phyloP scores from a whole-genome alignment of 2,797 vertebrate genomes.

The Phataginus tricuspis region DNA sequence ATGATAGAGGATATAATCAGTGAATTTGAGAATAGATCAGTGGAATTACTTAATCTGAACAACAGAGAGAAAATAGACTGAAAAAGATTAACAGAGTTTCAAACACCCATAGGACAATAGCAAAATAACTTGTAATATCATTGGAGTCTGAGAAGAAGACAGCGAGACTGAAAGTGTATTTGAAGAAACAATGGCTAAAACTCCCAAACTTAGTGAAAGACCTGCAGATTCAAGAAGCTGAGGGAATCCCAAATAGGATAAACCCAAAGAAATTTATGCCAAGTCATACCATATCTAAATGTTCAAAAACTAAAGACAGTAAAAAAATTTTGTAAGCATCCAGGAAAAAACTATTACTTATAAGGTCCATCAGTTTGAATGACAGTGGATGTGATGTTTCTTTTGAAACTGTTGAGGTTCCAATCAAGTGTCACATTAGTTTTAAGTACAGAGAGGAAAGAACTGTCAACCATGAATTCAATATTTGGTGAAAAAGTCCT shows the following conservation, averaged over 20 bases:
- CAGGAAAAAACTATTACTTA: neutral
- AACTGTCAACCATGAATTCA: neutral
- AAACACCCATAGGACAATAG: neutral
- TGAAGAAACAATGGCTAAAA: neutral
- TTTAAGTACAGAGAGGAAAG: conserved; percentile 10
- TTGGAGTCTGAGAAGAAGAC: neutral
- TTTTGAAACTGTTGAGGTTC: neutral
- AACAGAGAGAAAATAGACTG: neutral
- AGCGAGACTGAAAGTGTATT: neutral
- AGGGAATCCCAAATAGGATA: neutral
- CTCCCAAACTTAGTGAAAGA: neutral
- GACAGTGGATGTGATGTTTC: neutral
- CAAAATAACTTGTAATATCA: neutral
- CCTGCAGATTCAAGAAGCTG: neutral
- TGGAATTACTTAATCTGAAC: neutral
- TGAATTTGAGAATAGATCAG: neutral
- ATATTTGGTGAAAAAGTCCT: neutral
- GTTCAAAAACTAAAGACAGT: neutral
- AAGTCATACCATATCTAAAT: neutral
- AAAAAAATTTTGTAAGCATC: neutral
- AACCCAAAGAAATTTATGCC: neutral
- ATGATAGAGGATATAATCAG: neutral
- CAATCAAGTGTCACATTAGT: neutral
- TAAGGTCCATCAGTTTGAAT: neutral
- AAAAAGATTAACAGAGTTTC: neutral